phyloP scores from a whole-genome alignment of 2,797 vertebrate species.

The Myripristis jacobus region DNA sequence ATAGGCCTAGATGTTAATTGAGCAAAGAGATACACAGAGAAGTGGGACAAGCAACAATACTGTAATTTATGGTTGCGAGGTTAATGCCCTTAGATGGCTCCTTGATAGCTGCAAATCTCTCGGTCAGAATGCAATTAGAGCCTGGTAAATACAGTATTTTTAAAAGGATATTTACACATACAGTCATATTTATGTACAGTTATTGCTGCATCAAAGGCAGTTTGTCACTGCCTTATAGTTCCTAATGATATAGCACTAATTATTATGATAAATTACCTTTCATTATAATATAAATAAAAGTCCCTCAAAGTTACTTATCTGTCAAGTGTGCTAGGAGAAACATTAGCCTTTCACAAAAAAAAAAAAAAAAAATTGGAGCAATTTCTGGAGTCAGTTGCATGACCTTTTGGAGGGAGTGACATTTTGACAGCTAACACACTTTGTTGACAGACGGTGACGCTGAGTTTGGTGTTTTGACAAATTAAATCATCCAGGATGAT shows the following conservation, averaged over 20 bases:
- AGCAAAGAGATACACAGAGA: conserved; percentile 62
- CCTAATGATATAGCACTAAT: conserved; percentile 51
- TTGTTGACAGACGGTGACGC: conserved; percentile 25
- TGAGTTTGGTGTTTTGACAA: conserved; percentile 41
- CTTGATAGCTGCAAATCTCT: conserved; percentile 57
- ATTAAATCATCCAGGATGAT: conserved; percentile 27
- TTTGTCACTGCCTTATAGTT: conserved; percentile 49
- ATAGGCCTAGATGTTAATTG: conserved; percentile 59
- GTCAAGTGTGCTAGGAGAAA: conserved; percentile 23
- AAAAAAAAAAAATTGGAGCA: conserved; percentile 8
- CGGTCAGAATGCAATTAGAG: conserved; percentile 55
- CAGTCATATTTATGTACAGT: conserved; percentile 66
- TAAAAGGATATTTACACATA: conserved; percentile 73
- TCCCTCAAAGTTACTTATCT: conserved; percentile 35
- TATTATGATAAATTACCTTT: conserved; percentile 29
- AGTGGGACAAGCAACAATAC: conserved; percentile 47
- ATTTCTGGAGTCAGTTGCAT: background rate
- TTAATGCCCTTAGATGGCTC: conserved; percentile 74
- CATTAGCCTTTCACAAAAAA: conserved; percentile 28
- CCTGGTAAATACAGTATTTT: conserved; percentile 58
- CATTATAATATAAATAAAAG: conserved; percentile 20
- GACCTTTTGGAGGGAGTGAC: conserved; percentile 23
- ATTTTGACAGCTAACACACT: conserved; percentile 19
- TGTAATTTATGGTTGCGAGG: conserved; percentile 52
- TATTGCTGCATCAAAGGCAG: conserved; percentile 70